Evolutionary conservation across 2,113 vertebrate species (phyloP).

Genomic region (Poeciliopsis prolifica): DNA sequence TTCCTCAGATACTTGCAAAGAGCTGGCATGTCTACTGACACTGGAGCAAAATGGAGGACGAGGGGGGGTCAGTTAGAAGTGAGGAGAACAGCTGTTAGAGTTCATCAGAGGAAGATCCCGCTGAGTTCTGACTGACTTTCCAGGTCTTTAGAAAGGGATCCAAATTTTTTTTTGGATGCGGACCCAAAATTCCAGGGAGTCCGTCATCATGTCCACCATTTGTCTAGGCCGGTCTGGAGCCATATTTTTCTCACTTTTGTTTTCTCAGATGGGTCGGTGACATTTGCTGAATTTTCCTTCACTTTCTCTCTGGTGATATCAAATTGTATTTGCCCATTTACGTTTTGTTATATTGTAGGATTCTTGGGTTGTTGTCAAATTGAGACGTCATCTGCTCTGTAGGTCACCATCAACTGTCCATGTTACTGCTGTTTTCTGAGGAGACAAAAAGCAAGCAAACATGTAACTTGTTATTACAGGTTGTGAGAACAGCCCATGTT

Average conservation of each 20-base stretch:
- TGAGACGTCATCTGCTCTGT: constrained; percentile 87
- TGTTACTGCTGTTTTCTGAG: constrained; percentile 97
- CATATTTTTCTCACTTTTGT: constrained; percentile 42
- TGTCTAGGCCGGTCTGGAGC: constrained; percentile 50
- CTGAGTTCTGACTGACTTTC: constrained; percentile 47
- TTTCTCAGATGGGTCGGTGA: constrained; percentile 58
- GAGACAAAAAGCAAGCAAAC: constrained; percentile 9
- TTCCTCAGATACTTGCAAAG: constrained; percentile 44
- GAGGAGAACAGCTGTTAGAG: constrained; percentile 48
- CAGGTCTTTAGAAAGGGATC: constrained; percentile 49
- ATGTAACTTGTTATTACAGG: neutral
- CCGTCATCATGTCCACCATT: constrained; percentile 49
- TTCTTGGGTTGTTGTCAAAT: constrained; percentile 68
- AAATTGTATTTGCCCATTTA: constrained; percentile 48
- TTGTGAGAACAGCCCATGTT: neutral
- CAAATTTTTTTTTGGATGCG: constrained; percentile 40
- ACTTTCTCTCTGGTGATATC: constrained; percentile 52
- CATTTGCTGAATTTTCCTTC: constrained; percentile 44
- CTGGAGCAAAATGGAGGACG: constrained; percentile 34
- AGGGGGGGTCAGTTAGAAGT: constrained; percentile 41
- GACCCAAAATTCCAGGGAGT: constrained; percentile 47
- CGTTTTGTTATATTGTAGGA: constrained; percentile 46
- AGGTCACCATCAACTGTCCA: constrained; percentile 99
- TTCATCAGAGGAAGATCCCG: constrained; percentile 41
- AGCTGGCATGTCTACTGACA: constrained; percentile 47